Conservation (phyloP, 2,888 invertebrate genomes). For the Phalera bucephala region DNA sequence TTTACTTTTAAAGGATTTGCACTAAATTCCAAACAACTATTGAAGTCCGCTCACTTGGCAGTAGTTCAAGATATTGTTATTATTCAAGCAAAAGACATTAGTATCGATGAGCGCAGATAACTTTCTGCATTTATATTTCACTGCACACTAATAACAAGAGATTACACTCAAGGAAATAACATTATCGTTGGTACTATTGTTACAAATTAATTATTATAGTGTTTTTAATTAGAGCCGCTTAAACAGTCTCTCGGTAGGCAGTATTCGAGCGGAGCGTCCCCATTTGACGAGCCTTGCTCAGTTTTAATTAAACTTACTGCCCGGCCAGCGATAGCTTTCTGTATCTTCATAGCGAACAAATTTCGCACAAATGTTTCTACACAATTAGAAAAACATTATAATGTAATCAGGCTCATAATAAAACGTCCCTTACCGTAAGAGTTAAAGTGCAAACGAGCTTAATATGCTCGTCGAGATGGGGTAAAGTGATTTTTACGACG, state of each 20-base stretch:
- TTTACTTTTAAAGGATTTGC: constrained; percentile 39
- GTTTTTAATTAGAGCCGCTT: constrained; percentile 68
- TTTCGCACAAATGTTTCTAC: constrained; percentile 29
- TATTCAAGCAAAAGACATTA: constrained; percentile 15
- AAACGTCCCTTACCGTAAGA: constrained; percentile 19
- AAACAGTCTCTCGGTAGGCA: constrained; percentile 38
- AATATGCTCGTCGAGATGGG: constrained; percentile 34
- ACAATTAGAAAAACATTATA: constrained; percentile 33
- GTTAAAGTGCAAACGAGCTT: constrained; percentile 41
- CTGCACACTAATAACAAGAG: background rate
- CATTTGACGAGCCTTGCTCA: constrained; percentile 43
- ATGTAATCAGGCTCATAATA: constrained; percentile 30
- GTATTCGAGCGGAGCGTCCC: constrained; percentile 31
- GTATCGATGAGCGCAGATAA: background rate
- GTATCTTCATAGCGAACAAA: constrained; percentile 34
- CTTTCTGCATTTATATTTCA: background rate
- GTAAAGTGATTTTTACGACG: constrained; percentile 71
- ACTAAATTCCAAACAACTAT: constrained; percentile 38
- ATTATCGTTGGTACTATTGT: constrained; percentile 46
- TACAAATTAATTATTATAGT: constrained; percentile 63
- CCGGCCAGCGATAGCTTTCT: constrained; percentile 32
- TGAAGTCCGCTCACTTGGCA: constrained; percentile 23
- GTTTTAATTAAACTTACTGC: constrained; percentile 70
- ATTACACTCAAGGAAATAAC: constrained; percentile 37
- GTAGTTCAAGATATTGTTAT: constrained; percentile 21